Evolutionary conservation across 2,888 invertebrate genomes (phyloP).

Genomic region (Tryphoninae sp.): DNA sequence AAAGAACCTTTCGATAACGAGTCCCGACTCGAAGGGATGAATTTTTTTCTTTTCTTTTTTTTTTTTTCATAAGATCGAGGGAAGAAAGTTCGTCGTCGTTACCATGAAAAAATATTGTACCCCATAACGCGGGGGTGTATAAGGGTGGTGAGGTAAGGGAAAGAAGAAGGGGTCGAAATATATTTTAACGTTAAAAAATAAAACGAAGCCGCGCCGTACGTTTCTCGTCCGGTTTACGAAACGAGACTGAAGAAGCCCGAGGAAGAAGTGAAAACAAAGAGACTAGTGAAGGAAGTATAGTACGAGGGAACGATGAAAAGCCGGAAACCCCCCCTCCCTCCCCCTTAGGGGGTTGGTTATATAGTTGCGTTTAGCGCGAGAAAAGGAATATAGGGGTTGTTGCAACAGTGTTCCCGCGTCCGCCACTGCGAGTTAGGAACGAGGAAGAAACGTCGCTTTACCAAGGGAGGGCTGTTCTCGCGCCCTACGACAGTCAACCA

Average conservation of each 20-base stretch:
- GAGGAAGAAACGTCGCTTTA: slow-evolving; percentile 65
- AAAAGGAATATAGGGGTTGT: slow-evolving; percentile 71
- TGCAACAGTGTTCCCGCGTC: slow-evolving; percentile 67
- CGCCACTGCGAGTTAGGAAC: slow-evolving; percentile 70
- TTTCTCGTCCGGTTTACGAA: slow-evolving; percentile 71
- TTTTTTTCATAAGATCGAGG: slow-evolving; percentile 7
- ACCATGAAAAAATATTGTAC: slow-evolving; percentile 49
- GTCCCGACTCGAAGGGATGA: slow-evolving; percentile 39
- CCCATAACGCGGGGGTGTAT: slow-evolving; percentile 20
- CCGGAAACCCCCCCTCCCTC: slow-evolving; percentile 71
- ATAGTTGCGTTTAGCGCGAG: slow-evolving; percentile 77
- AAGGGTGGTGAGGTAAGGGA: not conserved
- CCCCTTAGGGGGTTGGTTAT: slow-evolving; percentile 60
- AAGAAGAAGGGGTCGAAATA: not conserved
- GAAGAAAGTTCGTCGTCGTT: slow-evolving; percentile 42
- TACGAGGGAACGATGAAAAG: slow-evolving; percentile 72
- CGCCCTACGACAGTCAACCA: slow-evolving; percentile 56
- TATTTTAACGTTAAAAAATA: not conserved
- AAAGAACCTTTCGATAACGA: slow-evolving; percentile 48
- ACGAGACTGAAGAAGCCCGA: slow-evolving; percentile 76
- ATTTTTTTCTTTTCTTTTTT: not conserved
- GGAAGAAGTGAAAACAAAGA: slow-evolving; percentile 81
- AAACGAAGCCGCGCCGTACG: slow-evolving; percentile 39
- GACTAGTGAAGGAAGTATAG: slow-evolving; percentile 29
- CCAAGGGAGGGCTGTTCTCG: slow-evolving; percentile 65